Percentiles rank a stretch among this genome's conserved stretches.
Evolutionary conservation across 2,797 vertebrate genomes (phyloP).

Genomic region (Lerista edwardsae): DNA sequence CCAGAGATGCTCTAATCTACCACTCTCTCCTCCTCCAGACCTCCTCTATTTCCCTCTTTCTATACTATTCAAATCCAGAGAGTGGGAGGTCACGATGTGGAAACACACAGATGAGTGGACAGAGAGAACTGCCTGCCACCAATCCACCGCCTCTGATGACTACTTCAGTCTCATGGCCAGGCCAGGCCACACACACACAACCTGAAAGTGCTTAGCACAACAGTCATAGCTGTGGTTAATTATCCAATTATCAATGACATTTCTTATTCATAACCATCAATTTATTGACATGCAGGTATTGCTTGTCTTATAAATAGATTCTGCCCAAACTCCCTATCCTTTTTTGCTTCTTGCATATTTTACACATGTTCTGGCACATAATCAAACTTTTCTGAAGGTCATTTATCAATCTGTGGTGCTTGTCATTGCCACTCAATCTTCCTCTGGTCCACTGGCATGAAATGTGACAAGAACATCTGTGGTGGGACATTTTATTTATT

Average conservation of each 20-base stretch:
- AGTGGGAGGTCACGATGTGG: too few relatives aligned
- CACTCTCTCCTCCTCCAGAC: too few relatives aligned
- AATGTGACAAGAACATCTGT: background rate
- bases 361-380: background rate
- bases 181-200: background rate
- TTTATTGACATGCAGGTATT: background rate
- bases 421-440: background rate
- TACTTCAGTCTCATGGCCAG: too few relatives aligned
- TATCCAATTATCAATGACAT: background rate
- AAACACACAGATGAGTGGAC: too few relatives aligned
- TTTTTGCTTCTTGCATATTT: background rate
- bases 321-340: background rate
- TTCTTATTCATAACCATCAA: background rate
- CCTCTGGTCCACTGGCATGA: background rate
- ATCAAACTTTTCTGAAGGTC: background rate
- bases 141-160: too few relatives aligned
- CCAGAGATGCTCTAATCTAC: too few relatives aligned
- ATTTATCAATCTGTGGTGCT: background rate
- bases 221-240: background rate
- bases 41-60: too few relatives aligned
- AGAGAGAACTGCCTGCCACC: too few relatives aligned
- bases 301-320: background rate
- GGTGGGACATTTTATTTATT: slow-evolving; percentile 21
- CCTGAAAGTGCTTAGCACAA: background rate
- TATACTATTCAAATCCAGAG: too few relatives aligned